phyloP scores from a whole-genome alignment of 2,888 invertebrate species.

The Pollenia angustigena region DNA sequence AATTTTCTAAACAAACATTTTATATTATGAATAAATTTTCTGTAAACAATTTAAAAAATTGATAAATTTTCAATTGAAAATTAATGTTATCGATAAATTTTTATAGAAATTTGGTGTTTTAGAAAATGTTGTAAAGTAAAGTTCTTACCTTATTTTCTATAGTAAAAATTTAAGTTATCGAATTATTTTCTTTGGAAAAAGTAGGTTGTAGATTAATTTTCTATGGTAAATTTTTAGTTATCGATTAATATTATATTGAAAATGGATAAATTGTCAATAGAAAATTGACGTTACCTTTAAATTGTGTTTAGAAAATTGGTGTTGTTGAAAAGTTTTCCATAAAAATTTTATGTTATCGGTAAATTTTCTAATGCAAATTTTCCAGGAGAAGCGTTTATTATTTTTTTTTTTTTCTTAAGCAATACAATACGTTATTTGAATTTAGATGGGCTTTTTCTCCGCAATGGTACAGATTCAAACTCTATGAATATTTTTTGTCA shows the following conservation, averaged over 20 bases:
- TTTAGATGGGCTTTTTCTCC: too few relatives aligned
- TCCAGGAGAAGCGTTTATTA: too few relatives aligned
- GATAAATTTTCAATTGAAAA: not conserved
- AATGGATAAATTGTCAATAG: too few relatives aligned
- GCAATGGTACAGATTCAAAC: too few relatives aligned
- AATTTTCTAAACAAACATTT: not conserved
- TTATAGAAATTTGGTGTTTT: not conserved
- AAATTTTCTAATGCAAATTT: too few relatives aligned
- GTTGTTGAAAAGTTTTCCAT: not conserved
- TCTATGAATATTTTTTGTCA: too few relatives aligned
- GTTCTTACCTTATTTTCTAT: conserved; percentile 1
- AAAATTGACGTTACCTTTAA: too few relatives aligned
- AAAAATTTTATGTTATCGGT: not conserved
- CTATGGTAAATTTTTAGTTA: not conserved
- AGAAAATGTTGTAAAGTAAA: not conserved
- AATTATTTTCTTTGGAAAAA: too few relatives aligned
- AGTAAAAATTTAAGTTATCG: not conserved
- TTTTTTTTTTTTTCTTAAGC: too few relatives aligned
- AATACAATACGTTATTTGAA: too few relatives aligned
- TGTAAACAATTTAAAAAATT: not conserved
- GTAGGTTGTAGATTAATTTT: not conserved
- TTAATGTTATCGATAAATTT: not conserved
- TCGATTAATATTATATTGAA: not conserved
- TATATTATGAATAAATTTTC: not conserved
- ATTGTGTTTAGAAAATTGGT: too few relatives aligned